These are phyloP conservation scores for Salticus scenicus DNA, from an alignment of 2,888 invertebrate species.

Conservation along the genomic window DNA sequence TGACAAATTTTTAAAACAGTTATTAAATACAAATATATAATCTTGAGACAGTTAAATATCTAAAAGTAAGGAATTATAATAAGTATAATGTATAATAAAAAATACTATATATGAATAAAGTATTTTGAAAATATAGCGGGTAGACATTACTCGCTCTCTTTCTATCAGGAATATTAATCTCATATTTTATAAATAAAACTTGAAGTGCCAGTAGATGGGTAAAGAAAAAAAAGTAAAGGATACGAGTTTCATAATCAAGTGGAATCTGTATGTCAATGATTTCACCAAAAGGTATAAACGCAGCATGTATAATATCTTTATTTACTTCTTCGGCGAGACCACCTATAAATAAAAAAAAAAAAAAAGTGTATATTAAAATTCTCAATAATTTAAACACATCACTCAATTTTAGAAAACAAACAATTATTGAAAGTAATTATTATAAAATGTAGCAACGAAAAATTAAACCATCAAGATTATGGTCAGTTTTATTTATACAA, in stretches of 20 bases:
- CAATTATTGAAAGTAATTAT: background rate
- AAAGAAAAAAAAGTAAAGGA: no score
- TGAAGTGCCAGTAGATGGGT: no score
- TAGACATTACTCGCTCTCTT: no score
- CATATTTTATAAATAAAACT: no score
- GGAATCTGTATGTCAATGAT: slow-evolving; percentile 98
- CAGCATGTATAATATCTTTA: slow-evolving; percentile 94
- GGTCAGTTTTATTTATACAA: background rate
- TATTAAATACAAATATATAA: no score
- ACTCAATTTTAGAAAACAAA: background rate
- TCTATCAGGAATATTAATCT: no score
- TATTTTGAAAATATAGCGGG: no score
- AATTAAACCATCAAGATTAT: background rate
- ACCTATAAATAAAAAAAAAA: slow-evolving; percentile 30
- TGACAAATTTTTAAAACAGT: no score
- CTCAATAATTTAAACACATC: background rate
- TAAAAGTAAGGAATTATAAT: no score
- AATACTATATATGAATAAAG: no score
- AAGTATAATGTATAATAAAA: no score
- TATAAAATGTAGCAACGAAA: background rate
- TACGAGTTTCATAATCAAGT: slow-evolving; percentile 90
- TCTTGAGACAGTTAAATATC: no score
- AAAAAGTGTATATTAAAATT: background rate
- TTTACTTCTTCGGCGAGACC: slow-evolving; percentile 86
- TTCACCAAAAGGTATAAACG: slow-evolving; percentile 99